These are phyloP conservation scores for Synergus umbraculus DNA, from an alignment of 2,888 invertebrate species.

Conservation along the genomic window DNA sequence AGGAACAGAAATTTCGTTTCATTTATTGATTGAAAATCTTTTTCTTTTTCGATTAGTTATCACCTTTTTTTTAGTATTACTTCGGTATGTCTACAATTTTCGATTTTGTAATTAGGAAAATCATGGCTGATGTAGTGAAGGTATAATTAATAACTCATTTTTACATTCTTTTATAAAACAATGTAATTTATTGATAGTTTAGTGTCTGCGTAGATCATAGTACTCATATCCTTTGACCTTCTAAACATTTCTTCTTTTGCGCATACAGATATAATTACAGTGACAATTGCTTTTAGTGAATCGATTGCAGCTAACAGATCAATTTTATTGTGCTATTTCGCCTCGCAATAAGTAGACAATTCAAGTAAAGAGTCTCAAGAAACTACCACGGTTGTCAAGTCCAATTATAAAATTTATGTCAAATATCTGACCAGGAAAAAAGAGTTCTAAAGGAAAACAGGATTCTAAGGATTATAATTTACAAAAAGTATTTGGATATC, in stretches of 20 bases:
- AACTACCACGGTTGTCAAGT: neutral
- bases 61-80: no score
- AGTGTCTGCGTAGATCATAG: conserved; percentile 72
- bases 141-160: conserved; percentile 50
- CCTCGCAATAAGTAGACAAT: neutral
- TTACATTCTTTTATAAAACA: conserved; percentile 71
- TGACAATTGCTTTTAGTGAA: conserved; percentile 15
- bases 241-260: conserved; percentile 50
- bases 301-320: conserved; percentile 1
- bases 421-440: neutral
- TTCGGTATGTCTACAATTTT: neutral
- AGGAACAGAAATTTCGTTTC: no score
- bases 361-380: neutral
- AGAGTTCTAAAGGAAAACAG: neutral
- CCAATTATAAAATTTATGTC: neutral
- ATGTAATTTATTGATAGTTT: conserved; percentile 71
- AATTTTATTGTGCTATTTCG: conserved; percentile 16
- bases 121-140: neutral
- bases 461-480: neutral
- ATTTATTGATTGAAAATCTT: no score
- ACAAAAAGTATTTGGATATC: neutral
- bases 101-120: neutral
- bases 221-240: conserved; percentile 63
- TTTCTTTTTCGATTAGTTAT: no score
- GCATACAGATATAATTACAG: conserved; percentile 34